Percentiles rank a stretch among this genome's conserved stretches.
Conservation (phyloP, 2,888 invertebrate genomes). For the Norana najaformis region DNA sequence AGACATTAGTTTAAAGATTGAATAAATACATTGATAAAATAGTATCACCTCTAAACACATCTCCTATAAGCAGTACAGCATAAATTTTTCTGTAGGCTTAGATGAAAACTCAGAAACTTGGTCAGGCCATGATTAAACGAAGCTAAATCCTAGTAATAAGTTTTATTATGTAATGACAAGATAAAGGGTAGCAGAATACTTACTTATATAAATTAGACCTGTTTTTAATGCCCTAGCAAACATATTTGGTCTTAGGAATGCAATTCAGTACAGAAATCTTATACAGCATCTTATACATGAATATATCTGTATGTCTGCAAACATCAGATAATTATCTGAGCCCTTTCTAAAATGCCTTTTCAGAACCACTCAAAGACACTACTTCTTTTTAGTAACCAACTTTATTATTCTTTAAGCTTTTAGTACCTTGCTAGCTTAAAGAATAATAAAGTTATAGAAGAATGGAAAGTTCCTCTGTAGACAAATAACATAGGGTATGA, state of each 20-base stretch:
- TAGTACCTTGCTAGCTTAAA: too few relatives aligned
- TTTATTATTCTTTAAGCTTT: too few relatives aligned
- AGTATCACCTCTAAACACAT: neutral
- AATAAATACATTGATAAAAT: neutral
- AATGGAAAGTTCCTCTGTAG: neutral
- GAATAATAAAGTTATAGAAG: neutral
- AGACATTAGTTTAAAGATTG: neutral
- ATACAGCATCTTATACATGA: neutral
- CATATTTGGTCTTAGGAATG: neutral
- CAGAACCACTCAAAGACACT: neutral
- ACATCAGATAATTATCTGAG: neutral
- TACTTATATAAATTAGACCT: neutral
- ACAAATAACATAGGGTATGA: neutral
- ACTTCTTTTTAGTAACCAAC: too few relatives aligned
- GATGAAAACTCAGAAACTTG: too few relatives aligned
- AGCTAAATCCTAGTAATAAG: neutral
- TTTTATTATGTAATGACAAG: neutral
- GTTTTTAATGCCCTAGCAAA: neutral
- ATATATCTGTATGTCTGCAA: neutral
- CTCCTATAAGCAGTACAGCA: neutral
- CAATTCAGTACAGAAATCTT: neutral
- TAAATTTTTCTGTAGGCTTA: neutral
- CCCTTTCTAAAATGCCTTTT: neutral
- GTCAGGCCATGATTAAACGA: too few relatives aligned
- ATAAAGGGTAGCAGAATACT: neutral